Conservation (phyloP, 2,888 invertebrate species). For the Xestia c-nigrum region DNA sequence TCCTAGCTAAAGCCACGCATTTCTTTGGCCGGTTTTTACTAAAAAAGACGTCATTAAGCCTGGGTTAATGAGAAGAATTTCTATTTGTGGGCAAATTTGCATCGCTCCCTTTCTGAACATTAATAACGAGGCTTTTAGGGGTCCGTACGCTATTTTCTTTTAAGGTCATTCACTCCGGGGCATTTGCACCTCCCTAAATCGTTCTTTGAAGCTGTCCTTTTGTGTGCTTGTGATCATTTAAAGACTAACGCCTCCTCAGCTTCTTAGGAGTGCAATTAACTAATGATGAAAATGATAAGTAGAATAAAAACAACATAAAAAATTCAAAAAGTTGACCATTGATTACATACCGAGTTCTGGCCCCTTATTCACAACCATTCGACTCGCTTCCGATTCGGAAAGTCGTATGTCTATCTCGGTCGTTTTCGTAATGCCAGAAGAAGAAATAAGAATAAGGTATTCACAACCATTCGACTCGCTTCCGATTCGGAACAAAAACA, state of each 20-base stretch:
- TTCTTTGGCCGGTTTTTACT: constrained; percentile 66
- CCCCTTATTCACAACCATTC: too few species aligned
- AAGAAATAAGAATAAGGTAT: too few species aligned
- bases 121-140: constrained; percentile 68
- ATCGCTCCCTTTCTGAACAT: constrained; percentile 65
- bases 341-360: neutral
- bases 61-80: constrained; percentile 73
- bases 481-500: too few species aligned
- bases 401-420: too few species aligned
- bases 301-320: neutral
- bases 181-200: neutral
- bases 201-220: neutral
- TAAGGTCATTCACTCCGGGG: constrained; percentile 8
- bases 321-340: too few species aligned
- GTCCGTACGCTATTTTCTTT: constrained; percentile 39
- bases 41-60: constrained; percentile 71
- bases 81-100: constrained; percentile 70
- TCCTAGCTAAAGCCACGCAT: constrained; percentile 63
- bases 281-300: neutral
- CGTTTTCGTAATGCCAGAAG: too few species aligned
- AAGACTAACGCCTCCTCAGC: neutral
- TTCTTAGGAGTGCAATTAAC: neutral
- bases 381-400: too few species aligned
- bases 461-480: too few species aligned
- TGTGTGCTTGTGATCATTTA: neutral